Evolutionary conservation across 2,113 vertebrate genomes (phyloP), one percentile per base, ranked within the genome.

Genomic region (Leptodactylus fuscus): DNA sequence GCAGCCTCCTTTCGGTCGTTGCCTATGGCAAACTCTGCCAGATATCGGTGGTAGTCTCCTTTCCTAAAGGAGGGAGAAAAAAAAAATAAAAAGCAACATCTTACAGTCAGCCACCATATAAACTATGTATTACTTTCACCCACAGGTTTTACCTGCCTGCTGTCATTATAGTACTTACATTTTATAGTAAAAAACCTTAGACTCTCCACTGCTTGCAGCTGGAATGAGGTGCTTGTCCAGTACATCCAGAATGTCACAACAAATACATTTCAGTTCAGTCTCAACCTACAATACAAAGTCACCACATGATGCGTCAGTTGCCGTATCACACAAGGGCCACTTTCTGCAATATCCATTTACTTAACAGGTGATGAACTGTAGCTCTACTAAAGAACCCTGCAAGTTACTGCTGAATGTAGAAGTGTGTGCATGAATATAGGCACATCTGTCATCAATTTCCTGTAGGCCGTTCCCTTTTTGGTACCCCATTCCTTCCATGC

Each of bases 121-220:
- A n/a, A n/a, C n/a, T n/a, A n/a, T n/a, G n/a, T n/a, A n/a, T n/a
- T n/a, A n/a, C n/a, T n/a, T n/a, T n/a, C n/a, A n/a, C n/a, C n/a
- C n/a, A n/a, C n/a, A n/a, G n/a, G n/a, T n/a, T n/a, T n/a, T n/a
- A n/a, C n/a, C n/a, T n/a, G n/a, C 41, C 29, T 34, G 62, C 62
- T 7, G 29, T 9, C 62, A 16, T 18, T 34, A 2, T n/a, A 36
- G 24, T 41, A 82, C 81, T 82, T 74, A 82, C 98, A 99, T 99
- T 98, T 99, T 98, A 94, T 99, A 98, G 96, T 99, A 99, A 96
- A 99, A 99, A 95, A 99, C 98, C 94, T 97, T 98, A 73, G 97
- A 99, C 94, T 99, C 97, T 91, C 98, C 98, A 90, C 95, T 95
- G 92, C 91, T 96, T 90, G 98, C 97, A 91, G 97, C 96, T 91